These are phyloP conservation scores for Carassius gibelio DNA, from an alignment of 2,113 vertebrate genomes.

Conservation along the genomic window DNA sequence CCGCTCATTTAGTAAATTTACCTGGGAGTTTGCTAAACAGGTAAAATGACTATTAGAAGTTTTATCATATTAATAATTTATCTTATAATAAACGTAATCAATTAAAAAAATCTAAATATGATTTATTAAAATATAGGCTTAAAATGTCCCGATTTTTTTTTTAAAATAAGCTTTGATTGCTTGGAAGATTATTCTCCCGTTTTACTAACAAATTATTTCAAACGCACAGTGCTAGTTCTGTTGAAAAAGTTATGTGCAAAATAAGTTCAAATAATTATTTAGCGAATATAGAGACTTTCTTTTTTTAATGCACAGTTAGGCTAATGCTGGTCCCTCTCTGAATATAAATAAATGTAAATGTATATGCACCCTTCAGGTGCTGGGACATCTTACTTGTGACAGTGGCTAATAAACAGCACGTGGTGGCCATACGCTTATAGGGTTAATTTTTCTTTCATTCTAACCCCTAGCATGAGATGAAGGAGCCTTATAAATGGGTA, in stretches of 20 bases:
- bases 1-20: not conserved
- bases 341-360: not conserved
- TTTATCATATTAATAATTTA: not conserved
- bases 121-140: not conserved
- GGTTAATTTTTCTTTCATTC: slow-evolving; percentile 42
- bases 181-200: not conserved
- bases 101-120: not conserved
- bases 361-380: slow-evolving; percentile 41
- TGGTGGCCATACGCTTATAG: slow-evolving; percentile 66
- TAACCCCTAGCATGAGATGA: slow-evolving; percentile 24
- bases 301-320: not conserved
- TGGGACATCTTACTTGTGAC: slow-evolving; percentile 65
- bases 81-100: not conserved
- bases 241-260: not conserved
- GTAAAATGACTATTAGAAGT: not conserved
- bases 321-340: not conserved
- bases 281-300: not conserved
- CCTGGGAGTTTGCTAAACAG: not conserved
- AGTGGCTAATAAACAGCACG: slow-evolving; percentile 58
- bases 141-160: not conserved
- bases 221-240: not conserved
- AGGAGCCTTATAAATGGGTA: slow-evolving; percentile 19
- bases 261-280: not conserved
- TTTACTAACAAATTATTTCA: not conserved
- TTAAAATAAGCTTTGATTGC: not conserved